A percentile compares a stretch with the other conserved stretches of the same genome.
Evolutionary conservation across 2,888 invertebrate genomes (phyloP).

Genomic region (Ectemnius lituratus): DNA sequence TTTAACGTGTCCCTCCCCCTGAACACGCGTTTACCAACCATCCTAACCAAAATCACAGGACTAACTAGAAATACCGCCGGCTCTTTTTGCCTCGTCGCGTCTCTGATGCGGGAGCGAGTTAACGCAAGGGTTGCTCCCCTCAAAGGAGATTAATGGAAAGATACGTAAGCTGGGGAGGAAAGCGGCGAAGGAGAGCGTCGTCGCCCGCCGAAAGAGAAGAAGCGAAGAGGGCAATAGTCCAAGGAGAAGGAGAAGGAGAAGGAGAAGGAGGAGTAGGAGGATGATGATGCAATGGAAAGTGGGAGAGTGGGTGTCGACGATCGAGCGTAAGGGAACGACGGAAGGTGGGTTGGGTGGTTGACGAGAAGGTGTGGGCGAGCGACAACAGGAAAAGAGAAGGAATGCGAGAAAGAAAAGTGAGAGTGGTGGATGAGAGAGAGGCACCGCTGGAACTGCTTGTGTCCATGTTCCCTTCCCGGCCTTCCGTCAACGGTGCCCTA

Average conservation of each 20-base stretch:
- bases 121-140: slow-evolving; percentile 43
- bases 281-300: not conserved
- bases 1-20: slow-evolving; percentile 76
- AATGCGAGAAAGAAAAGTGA: slow-evolving; percentile 36
- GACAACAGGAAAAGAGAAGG: slow-evolving; percentile 34
- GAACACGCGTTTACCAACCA: slow-evolving; percentile 73
- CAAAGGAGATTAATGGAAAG: slow-evolving; percentile 42
- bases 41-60: slow-evolving; percentile 78
- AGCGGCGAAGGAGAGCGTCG: not conserved
- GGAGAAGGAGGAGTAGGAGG: not conserved
- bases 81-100: slow-evolving; percentile 62
- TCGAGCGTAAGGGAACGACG: too few relatives aligned
- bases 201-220: slow-evolving; percentile 5
- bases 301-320: too few relatives aligned
- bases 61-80: slow-evolving; percentile 76
- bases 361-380: slow-evolving; percentile 6
- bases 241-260: slow-evolving; percentile 8
- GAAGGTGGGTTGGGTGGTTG: slow-evolving; percentile 9
- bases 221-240: slow-evolving; percentile 6
- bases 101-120: slow-evolving; percentile 39
- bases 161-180: slow-evolving; percentile 24
- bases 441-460: slow-evolving; percentile 42
- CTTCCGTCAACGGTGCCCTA: slow-evolving; percentile 12
- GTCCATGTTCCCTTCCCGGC: slow-evolving; percentile 37
- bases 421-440: slow-evolving; percentile 45